Conservation (phyloP, 2,797 vertebrate species). For the Balearica regulorum region DNA sequence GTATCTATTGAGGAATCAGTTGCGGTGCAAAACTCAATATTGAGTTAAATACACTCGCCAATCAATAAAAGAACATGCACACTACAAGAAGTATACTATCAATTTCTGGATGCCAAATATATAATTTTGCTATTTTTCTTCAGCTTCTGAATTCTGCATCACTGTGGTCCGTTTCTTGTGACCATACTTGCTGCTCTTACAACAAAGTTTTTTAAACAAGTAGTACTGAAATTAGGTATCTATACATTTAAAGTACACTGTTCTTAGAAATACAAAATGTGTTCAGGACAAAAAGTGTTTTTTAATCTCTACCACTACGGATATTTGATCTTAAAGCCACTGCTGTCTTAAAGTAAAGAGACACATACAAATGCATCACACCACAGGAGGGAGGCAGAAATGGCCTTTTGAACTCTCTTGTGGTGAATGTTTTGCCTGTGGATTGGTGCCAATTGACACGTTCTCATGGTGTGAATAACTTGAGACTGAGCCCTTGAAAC, state of each 20-base stretch:
- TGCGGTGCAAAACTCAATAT: neutral
- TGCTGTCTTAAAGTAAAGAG: neutral
- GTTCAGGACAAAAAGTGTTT: neutral
- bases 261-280: neutral
- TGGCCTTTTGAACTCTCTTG: neutral
- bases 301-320: neutral
- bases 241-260: neutral
- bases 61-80: neutral
- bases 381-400: neutral
- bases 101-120: neutral
- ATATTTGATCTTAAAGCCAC: neutral
- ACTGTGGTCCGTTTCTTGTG: neutral
- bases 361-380: neutral
- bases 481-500: neutral
- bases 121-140: neutral
- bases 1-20: neutral
- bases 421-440: neutral
- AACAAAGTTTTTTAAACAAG: neutral
- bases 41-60: neutral
- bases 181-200: neutral
- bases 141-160: neutral
- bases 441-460: neutral
- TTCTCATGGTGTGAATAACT: neutral
- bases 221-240: neutral
- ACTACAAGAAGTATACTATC: neutral